Evolutionary conservation across 2,888 invertebrate genomes (phyloP), one percentile per base, ranked within the genome.

Genomic region (Cybosia mesomella): DNA sequence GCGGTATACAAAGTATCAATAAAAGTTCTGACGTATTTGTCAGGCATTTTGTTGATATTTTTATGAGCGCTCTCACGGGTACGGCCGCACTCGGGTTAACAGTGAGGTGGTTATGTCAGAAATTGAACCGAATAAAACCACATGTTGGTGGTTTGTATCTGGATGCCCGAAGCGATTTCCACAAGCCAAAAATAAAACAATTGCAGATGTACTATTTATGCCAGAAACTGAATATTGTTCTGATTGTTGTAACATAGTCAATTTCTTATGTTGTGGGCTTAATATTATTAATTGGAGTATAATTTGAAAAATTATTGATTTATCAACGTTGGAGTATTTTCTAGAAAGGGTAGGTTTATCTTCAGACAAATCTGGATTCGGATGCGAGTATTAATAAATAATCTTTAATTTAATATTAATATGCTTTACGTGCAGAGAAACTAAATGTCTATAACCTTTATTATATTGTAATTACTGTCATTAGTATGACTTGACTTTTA

Each of bases 401-500:
- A 18, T 43, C 18, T 43, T 43, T 5, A 18, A 43, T 43, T 18
- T 18, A 18, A 43, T 18, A 43, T 43, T 18, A 18, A 49, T 49
- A 28, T 28, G 5, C 28, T 28, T 28, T 28, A n/a, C n/a, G 49
- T 49, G n/a, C 49, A 49, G 49, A 49, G 49, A 32, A n/a, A 63
- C 34, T 64, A 22, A 53, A 32, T 34, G 13, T 15, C 28, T 36
- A 22, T 32, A 54, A 21, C 15, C 28, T 58, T 64, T 65, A 58
- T 65, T 58, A 28, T 43, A 22, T 43, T 62, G 62, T 53, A 58
- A 62, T 63, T 58, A 11, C 22, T 34, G 36, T 36, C 54, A 62
- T 69, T 66, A 70, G 64, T 21, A 58, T 0, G 22, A 62, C 8
- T 66, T 59, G 18, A 43, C 3, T 4, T 63, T 66, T 70, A 70